phyloP scores from a whole-genome alignment of 1,140 invertebrate genomes.

The Heliconius hermathena region DNA sequence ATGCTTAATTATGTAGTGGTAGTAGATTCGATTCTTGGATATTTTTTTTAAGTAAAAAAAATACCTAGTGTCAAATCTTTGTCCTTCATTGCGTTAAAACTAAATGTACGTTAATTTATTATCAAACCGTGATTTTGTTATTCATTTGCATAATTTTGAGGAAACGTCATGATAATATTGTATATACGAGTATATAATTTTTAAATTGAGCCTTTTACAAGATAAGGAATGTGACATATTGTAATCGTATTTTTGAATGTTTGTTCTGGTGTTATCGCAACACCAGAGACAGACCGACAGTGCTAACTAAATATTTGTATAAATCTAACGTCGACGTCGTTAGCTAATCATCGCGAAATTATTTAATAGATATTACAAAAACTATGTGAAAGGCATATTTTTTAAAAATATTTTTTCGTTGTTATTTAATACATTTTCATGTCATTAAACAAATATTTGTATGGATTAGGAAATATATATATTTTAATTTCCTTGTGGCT shows the following conservation, averaged over 20 bases:
- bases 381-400: not conserved
- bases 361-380: not conserved
- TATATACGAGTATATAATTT: not conserved
- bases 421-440: not conserved
- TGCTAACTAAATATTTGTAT: conserved; percentile 23
- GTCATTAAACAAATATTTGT: not conserved
- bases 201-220: not conserved
- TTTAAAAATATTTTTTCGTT: not conserved
- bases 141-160: conserved; percentile 9
- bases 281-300: conserved; percentile 27
- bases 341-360: conserved; percentile 4
- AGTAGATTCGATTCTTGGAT: too few species aligned
- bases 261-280: conserved; percentile 13
- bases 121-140: not conserved
- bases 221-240: conserved; percentile 16
- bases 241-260: conserved; percentile 21
- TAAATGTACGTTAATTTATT: not conserved
- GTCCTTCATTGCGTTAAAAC: too few species aligned
- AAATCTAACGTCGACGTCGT: conserved; percentile 18
- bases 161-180: conserved; percentile 9
- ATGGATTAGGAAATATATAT: not conserved
- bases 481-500: too few species aligned
- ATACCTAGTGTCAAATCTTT: too few species aligned
- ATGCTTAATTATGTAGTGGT: too few species aligned
- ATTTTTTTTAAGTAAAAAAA: too few species aligned